Base-by-base conservation (phyloP, 2,113 vertebrate species). In the Uria aalge region DNA sequence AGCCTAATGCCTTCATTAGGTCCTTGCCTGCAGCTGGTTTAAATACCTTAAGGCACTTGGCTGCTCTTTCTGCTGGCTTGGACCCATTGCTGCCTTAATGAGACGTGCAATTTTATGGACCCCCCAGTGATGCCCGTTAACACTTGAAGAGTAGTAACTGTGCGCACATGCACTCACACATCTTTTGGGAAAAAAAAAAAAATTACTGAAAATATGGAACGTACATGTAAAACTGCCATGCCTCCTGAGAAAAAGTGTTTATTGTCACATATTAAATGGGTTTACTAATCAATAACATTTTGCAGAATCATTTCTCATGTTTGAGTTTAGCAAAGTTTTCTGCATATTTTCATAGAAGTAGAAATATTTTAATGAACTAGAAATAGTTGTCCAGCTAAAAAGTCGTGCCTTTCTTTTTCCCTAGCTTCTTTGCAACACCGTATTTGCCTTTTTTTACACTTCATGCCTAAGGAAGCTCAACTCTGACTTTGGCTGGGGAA, bases 101-200 rank as follows among this genome's bases (percentile, higher is more conserved):
- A 82, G 12, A 78, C 27, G 48, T 83, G 48, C 18, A 59, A 12
- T 72, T 67, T 82, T 69, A 72, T 7, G 12, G 78, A 60, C 11
- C 14, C 29, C 32, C 52, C 78, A 45, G 4, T 12, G 34, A 41
- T 8, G 50, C 27, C 38, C 30, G 15, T 62, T 79, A 79, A 59
- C 40, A 53, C 24, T 40, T 91, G 53, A 81, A 91, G 69, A 71
- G 69, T 20, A 43, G 15, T 24, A 75, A 38, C 32, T 74, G 34
- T 22, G 48, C 57, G 19, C 43, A 62, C 15, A 57, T 0, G 0
- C 4, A 7, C 15, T n/a, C 34, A 40, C 38, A 38, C 13, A 18
- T 12, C 40, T 75, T 88, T 32, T 0, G 5, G 52, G 47, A 55
- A 60, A 89, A 75, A 38, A 1, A 1, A 4, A 7, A 16, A 16